These are phyloP conservation scores for Myopa tessellatipennis DNA, from an alignment of 2,888 invertebrate genomes.

Conservation along the genomic window DNA sequence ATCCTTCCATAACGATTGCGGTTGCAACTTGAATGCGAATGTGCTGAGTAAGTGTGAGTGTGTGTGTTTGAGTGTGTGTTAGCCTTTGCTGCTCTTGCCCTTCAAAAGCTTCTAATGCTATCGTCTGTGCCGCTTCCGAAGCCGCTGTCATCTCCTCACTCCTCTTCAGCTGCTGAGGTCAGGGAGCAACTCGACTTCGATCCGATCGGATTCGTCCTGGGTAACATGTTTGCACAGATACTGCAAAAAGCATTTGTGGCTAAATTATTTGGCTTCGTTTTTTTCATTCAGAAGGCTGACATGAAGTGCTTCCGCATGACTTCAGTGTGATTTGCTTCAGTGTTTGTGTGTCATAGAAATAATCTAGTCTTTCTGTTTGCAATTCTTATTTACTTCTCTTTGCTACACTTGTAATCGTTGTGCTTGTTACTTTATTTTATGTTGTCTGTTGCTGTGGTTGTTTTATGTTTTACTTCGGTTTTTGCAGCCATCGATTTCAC, in stretches of 20 bases:
- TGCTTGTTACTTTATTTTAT: neutral
- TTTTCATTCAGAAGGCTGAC: slow-evolving; percentile 2
- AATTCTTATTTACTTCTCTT: no score
- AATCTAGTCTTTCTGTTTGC: no score
- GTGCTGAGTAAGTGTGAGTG: neutral
- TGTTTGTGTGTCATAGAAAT: neutral
- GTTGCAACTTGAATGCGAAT: no score
- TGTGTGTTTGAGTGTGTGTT: neutral
- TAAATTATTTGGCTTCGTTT: slow-evolving; percentile 4
- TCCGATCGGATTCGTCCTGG: neutral
- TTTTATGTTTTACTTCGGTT: no score
- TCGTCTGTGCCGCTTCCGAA: neutral
- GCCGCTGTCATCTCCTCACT: no score
- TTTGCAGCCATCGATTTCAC: neutral
- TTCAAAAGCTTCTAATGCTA: neutral
- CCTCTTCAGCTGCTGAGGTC: no score
- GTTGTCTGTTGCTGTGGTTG: neutral
- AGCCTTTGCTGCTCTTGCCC: neutral
- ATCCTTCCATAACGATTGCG: no score
- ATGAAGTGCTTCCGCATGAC: slow-evolving; percentile 1
- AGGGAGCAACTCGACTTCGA: no score
- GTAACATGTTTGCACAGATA: slow-evolving; percentile 23
- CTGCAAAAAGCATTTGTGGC: slow-evolving; percentile 21
- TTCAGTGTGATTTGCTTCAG: slow-evolving; percentile 5
- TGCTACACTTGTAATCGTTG: neutral